A percentile compares a stretch with the other conserved stretches of the same genome.
These are phyloP conservation scores for Lysiphlebus fabarum DNA, from an alignment of 1,140 invertebrate genomes.

Conservation along the genomic window DNA sequence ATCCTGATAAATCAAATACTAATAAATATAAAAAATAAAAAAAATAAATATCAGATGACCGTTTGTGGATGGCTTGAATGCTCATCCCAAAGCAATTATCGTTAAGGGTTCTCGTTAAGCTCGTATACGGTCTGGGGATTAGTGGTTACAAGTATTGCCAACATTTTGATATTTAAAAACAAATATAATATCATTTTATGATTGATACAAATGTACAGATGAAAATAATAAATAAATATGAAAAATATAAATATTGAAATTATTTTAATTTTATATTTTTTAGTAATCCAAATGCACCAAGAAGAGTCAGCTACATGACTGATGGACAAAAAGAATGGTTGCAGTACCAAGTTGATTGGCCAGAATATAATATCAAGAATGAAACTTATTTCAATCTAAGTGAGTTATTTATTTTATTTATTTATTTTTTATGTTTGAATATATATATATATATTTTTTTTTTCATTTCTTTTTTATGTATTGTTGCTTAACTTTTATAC, in stretches of 20 bases:
- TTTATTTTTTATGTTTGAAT: too few species aligned
- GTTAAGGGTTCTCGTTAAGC: conserved; percentile 19
- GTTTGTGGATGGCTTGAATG: too few species aligned
- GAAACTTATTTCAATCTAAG: conserved; percentile 75
- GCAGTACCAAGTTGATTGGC: conserved; percentile 74
- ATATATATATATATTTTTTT: too few species aligned
- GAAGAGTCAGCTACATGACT: conserved; percentile 58
- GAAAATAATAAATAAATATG: too few species aligned
- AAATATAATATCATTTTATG: neutral
- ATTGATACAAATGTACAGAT: too few species aligned
- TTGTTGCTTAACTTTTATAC: too few species aligned
- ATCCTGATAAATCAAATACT: too few species aligned
- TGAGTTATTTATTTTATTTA: conserved; percentile 48
- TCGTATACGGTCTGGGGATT: conserved; percentile 3
- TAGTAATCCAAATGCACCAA: conserved; percentile 73
- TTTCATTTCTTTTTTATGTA: neutral
- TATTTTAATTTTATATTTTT: conserved; percentile 19
- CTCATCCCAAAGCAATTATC: conserved; percentile 4
- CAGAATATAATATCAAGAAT: conserved; percentile 67
- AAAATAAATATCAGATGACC: too few species aligned
- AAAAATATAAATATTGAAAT: too few species aligned
- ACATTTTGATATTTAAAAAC: too few species aligned
- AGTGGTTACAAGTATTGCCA: conserved; percentile 11
- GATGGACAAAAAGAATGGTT: conserved; percentile 61
- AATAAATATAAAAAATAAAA: too few species aligned